Percentiles rank a stretch among this genome's conserved stretches.
phyloP scores from a whole-genome alignment of 2,113 vertebrate species.

The Microtus oregoni region DNA sequence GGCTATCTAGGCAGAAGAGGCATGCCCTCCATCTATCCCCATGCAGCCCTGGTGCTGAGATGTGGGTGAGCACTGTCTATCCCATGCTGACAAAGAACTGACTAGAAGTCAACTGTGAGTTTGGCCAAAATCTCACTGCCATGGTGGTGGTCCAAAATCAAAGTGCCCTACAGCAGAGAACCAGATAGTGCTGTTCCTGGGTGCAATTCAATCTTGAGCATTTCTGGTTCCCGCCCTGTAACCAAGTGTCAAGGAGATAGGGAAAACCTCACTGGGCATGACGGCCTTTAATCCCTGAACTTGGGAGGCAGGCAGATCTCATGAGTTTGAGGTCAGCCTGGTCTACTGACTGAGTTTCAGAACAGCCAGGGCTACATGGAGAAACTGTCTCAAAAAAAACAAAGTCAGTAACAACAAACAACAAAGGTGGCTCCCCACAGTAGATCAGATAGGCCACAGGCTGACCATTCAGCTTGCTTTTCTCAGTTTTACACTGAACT shows the following conservation, averaged over 20 bases:
- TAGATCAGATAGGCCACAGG: neutral
- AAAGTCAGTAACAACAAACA: neutral
- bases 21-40: neutral
- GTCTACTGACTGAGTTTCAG: neutral
- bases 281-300: neutral
- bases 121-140: neutral
- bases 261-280: neutral
- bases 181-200: neutral
- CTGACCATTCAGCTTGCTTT: neutral
- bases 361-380: neutral
- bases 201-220: neutral
- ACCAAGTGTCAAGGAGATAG: neutral
- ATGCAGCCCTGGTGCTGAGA: neutral
- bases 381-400: neutral
- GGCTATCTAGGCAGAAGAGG: neutral
- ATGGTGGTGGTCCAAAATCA: neutral
- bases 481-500: neutral
- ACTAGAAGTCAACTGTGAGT: neutral
- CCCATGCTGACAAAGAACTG: neutral
- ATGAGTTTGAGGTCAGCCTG: neutral
- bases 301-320: neutral
- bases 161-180: neutral
- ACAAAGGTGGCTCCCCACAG: neutral
- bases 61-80: neutral
- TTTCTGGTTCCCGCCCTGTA: neutral